Percentiles rank a stretch among this genome's conserved stretches.
Evolutionary conservation across 2,113 vertebrate genomes (phyloP).

Genomic region (Chionis minor): DNA sequence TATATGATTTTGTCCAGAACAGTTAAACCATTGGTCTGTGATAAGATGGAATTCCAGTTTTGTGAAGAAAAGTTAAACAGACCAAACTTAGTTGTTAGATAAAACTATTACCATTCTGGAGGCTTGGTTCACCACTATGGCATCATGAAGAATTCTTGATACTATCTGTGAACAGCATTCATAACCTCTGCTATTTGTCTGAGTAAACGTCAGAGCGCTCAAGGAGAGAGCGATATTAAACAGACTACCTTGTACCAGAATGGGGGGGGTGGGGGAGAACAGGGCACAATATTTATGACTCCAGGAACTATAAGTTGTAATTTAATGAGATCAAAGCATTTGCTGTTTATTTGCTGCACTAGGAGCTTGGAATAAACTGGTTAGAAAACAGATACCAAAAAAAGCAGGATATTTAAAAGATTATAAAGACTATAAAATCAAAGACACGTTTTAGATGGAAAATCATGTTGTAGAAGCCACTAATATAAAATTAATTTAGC

Average conservation of each 20-base stretch:
- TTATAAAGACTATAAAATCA: slow-evolving; percentile 65
- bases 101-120: slow-evolving; percentile 73
- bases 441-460: slow-evolving; percentile 60
- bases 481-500: slow-evolving; percentile 75
- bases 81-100: slow-evolving; percentile 78
- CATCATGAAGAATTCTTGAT: slow-evolving; percentile 80
- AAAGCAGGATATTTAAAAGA: slow-evolving; percentile 63
- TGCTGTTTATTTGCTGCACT: slow-evolving; percentile 76
- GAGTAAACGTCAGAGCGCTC: slow-evolving; percentile 78
- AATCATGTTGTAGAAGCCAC: slow-evolving; percentile 33
- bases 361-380: slow-evolving; percentile 71
- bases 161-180: slow-evolving; percentile 79
- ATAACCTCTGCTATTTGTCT: slow-evolving; percentile 85
- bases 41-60: slow-evolving; percentile 79
- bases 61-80: slow-evolving; percentile 80
- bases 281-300: slow-evolving; percentile 80
- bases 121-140: slow-evolving; percentile 72
- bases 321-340: slow-evolving; percentile 84
- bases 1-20: slow-evolving; percentile 81
- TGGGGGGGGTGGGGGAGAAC: slow-evolving; percentile 72
- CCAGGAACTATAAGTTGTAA: slow-evolving; percentile 81
- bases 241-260: slow-evolving; percentile 79
- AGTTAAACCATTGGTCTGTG: slow-evolving; percentile 73
- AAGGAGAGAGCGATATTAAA: slow-evolving; percentile 84
- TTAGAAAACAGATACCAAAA: slow-evolving; percentile 62